phyloP scores from a whole-genome alignment of 2,113 vertebrate genomes.

The Patagioenas fasciata region DNA sequence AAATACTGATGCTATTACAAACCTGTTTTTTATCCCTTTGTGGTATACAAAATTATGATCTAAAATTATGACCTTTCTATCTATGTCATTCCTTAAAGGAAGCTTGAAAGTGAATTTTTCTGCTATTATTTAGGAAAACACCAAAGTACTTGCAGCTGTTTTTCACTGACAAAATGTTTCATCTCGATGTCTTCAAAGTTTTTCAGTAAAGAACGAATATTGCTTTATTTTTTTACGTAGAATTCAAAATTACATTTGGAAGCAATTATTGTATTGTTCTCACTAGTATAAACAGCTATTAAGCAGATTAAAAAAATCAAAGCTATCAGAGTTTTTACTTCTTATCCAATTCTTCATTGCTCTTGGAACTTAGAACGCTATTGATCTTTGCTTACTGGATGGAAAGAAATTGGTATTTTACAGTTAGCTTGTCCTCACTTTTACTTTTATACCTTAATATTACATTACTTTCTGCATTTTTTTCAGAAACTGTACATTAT shows the following conservation, averaged over 20 bases:
- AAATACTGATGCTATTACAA: background rate
- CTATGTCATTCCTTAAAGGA: background rate
- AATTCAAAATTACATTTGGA: background rate
- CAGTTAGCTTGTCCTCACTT: background rate
- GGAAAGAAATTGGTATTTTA: background rate
- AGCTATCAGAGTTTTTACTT: background rate
- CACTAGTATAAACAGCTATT: background rate
- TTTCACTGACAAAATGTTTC: background rate
- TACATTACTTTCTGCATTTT: background rate
- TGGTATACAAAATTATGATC: background rate
- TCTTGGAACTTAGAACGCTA: background rate
- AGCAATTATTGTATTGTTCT: background rate
- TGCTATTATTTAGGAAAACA: background rate
- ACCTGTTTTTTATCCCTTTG: background rate
- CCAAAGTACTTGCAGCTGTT: background rate
- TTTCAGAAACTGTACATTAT: background rate
- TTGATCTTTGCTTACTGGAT: background rate
- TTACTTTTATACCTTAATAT: background rate
- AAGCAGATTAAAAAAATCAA: background rate
- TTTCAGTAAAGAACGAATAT: background rate
- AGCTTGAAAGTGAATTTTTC: background rate
- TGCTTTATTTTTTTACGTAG: background rate
- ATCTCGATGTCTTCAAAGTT: background rate
- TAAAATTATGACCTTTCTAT: background rate
- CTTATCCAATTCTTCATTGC: background rate